Conservation (phyloP, 2,888 invertebrate species). For the Oscheius sp. region DNA sequence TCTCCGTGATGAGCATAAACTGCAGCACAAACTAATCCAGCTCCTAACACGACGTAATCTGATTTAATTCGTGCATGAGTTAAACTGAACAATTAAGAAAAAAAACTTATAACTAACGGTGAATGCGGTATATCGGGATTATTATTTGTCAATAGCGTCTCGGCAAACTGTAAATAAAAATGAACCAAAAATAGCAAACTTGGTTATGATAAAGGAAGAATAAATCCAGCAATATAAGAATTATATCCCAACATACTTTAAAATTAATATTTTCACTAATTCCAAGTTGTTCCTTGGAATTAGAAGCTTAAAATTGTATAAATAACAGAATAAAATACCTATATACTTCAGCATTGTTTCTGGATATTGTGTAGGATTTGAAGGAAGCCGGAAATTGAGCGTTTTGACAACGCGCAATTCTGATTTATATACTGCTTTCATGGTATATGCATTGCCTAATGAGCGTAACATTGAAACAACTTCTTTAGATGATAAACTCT, state of each 20-base stretch:
- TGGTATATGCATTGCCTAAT: slow-evolving; percentile 70
- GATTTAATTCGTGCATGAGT: slow-evolving; percentile 6
- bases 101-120: too few species aligned
- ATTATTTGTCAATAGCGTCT: too few species aligned
- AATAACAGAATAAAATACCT: neutral
- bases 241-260: slow-evolving; percentile 8
- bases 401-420: slow-evolving; percentile 70
- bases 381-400: slow-evolving; percentile 16
- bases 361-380: slow-evolving; percentile 20
- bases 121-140: too few species aligned
- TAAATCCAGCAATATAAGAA: slow-evolving; percentile 20
- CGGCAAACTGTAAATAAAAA: too few species aligned
- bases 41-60: slow-evolving; percentile 15
- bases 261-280: neutral
- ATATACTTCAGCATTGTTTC: slow-evolving; percentile 23
- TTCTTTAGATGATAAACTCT: slow-evolving; percentile 69
- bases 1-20: too few species aligned
- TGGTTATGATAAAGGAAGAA: slow-evolving; percentile 21
- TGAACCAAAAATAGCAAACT: neutral
- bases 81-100: neutral
- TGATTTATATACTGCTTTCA: slow-evolving; percentile 71
- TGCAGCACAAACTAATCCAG: slow-evolving; percentile 11
- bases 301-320: neutral
- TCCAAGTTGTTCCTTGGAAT: neutral
- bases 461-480: slow-evolving; percentile 68